Conservation (phyloP, 1,140 invertebrate genomes). For the Camponotus floridanus region DNA sequence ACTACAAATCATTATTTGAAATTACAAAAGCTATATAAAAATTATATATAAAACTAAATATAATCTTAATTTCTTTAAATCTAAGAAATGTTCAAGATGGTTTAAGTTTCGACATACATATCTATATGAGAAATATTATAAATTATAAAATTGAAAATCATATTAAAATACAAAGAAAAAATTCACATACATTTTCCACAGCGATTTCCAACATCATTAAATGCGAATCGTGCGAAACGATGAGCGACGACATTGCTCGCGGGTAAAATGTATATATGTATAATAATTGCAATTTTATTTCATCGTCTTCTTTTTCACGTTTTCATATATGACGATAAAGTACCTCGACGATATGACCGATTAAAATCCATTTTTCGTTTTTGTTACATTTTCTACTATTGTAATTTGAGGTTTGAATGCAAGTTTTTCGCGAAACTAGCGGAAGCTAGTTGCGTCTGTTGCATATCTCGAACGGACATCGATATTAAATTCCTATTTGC, state of each 20-base stretch:
- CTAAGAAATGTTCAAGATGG: too few species aligned
- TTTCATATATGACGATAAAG: constrained; percentile 1
- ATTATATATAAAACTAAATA: too few species aligned
- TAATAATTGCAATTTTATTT: neutral
- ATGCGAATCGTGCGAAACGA: constrained; percentile 74
- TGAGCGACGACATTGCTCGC: constrained; percentile 68
- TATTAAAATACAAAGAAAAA: neutral
- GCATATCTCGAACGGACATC: constrained; percentile 21
- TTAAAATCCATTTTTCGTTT: constrained; percentile 39
- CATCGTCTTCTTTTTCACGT: neutral
- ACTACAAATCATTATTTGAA: too few species aligned
- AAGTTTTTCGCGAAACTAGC: neutral
- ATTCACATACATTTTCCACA: constrained; percentile 76
- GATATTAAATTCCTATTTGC: constrained; percentile 13
- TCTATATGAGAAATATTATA: too few species aligned
- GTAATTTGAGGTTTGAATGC: constrained; percentile 37
- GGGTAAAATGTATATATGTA: neutral
- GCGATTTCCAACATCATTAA: constrained; percentile 80
- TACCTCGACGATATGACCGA: neutral
- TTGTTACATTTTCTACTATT: neutral
- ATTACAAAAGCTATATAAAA: too few species aligned
- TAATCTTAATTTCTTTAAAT: too few species aligned
- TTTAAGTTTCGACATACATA: too few species aligned
- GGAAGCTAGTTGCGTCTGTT: constrained; percentile 6
- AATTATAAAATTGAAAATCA: neutral